Evolutionary conservation across 2,888 invertebrate genomes (phyloP).

Genomic region (Plebejus melissa): DNA sequence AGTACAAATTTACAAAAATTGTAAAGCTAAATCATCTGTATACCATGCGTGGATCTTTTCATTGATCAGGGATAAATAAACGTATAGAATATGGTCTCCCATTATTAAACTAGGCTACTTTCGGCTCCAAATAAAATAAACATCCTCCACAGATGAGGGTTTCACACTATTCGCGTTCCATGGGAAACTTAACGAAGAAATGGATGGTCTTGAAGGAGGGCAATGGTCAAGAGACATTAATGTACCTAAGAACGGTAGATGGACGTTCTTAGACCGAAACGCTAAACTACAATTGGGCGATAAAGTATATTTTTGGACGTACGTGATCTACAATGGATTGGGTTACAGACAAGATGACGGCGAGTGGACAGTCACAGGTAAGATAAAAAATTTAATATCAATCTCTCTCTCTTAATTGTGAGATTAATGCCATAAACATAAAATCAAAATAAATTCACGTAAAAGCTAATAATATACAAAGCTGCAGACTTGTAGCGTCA

Average conservation of each 20-base stretch:
- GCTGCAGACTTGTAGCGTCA: too few relatives aligned
- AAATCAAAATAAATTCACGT: too few relatives aligned
- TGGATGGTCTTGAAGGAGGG: slow-evolving; percentile 84
- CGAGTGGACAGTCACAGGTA: slow-evolving; percentile 74
- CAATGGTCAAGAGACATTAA: slow-evolving; percentile 81
- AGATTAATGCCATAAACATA: too few relatives aligned
- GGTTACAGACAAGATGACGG: slow-evolving; percentile 84
- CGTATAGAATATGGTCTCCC: too few relatives aligned
- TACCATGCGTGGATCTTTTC: too few relatives aligned
- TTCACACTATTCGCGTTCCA: slow-evolving; percentile 67
- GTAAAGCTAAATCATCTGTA: too few relatives aligned
- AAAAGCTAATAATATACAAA: too few relatives aligned
- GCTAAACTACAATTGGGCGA: slow-evolving; percentile 82
- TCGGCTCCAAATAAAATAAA: background rate
- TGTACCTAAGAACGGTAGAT: slow-evolving; percentile 79
- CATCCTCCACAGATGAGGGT: slow-evolving; percentile 73
- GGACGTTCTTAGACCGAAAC: slow-evolving; percentile 81
- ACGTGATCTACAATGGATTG: slow-evolving; percentile 82
- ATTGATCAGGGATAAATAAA: too few relatives aligned
- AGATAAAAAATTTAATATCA: slow-evolving; percentile 21
- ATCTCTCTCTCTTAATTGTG: too few relatives aligned
- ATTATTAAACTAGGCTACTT: too few relatives aligned
- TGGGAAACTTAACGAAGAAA: slow-evolving; percentile 85
- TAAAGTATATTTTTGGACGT: slow-evolving; percentile 86
- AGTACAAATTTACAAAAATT: too few relatives aligned